These are phyloP conservation scores for Ryuthela nishihirai DNA, from an alignment of 2,888 invertebrate species.

Conservation along the genomic window DNA sequence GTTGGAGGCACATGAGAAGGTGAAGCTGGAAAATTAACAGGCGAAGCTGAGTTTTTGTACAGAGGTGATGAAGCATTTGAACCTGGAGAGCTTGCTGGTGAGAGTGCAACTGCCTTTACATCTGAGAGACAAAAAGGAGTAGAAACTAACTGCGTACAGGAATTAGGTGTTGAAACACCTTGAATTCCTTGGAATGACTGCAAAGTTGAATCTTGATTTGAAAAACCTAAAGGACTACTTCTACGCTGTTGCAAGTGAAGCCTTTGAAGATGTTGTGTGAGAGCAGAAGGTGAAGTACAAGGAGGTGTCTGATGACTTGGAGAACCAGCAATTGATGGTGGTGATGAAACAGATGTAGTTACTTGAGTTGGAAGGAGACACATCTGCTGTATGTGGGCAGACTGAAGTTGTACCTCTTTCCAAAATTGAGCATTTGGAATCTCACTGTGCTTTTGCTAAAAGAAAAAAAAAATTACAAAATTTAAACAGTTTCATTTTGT, in stretches of 20 bases:
- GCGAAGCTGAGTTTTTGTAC: constrained; percentile 22
- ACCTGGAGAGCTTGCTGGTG: constrained; percentile 5
- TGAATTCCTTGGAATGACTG: constrained; percentile 20
- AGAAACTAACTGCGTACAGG: constrained; percentile 13
- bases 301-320: constrained; percentile 59
- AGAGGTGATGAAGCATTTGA: constrained; percentile 19
- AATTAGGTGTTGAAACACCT: constrained; percentile 10
- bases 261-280: constrained; percentile 52
- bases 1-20: constrained; percentile 26
- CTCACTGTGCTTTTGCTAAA: constrained; percentile 2
- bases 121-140: background rate
- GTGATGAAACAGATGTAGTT: constrained; percentile 42
- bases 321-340: constrained; percentile 56
- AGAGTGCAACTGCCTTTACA: constrained; percentile 5
- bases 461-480: constrained; percentile 45
- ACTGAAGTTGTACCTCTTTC: constrained; percentile 43
- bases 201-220: constrained; percentile 45
- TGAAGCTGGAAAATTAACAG: constrained; percentile 26
- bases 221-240: constrained; percentile 31
- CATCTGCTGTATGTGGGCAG: no score
- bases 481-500: no score
- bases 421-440: background rate
- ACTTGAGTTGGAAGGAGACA: no score
- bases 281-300: constrained; percentile 44
- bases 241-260: constrained; percentile 50